These are phyloP conservation scores for Apodemus agrarius DNA, from an alignment of 2,797 vertebrate genomes.

Conservation along the genomic window DNA sequence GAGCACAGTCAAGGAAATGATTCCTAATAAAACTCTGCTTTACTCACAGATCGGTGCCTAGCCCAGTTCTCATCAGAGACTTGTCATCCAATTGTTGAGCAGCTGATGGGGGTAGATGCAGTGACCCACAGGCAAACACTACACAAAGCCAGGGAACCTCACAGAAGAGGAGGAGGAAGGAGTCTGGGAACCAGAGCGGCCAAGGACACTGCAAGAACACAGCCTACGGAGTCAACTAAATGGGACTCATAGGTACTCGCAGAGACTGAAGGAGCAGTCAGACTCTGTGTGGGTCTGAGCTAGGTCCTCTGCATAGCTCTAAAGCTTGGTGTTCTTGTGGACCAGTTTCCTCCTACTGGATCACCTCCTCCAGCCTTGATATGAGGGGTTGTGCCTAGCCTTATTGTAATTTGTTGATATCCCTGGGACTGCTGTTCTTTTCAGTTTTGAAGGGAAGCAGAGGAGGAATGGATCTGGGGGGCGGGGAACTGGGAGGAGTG, in stretches of 20 bases:
- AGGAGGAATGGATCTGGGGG: background rate
- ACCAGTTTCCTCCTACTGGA: background rate
- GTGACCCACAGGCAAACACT: background rate
- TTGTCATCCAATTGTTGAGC: background rate
- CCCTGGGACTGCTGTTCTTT: background rate
- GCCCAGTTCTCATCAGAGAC: background rate
- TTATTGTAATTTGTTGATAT: background rate
- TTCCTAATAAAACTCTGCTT: background rate
- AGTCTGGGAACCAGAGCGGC: background rate
- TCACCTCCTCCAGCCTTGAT: background rate
- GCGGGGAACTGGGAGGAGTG: background rate
- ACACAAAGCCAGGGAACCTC: background rate
- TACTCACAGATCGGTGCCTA: background rate
- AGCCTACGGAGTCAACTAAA: background rate
- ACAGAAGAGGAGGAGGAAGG: background rate
- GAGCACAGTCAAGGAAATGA: background rate
- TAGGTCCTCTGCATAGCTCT: background rate
- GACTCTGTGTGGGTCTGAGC: background rate
- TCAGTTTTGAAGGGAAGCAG: background rate
- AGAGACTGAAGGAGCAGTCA: background rate
- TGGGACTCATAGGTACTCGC: background rate
- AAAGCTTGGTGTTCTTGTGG: background rate
- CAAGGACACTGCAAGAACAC: background rate
- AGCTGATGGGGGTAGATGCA: background rate
- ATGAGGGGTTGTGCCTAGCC: background rate